Evolutionary conservation across 2,113 vertebrate genomes (phyloP).

Genomic region (Shinisaurus crocodilurus): DNA sequence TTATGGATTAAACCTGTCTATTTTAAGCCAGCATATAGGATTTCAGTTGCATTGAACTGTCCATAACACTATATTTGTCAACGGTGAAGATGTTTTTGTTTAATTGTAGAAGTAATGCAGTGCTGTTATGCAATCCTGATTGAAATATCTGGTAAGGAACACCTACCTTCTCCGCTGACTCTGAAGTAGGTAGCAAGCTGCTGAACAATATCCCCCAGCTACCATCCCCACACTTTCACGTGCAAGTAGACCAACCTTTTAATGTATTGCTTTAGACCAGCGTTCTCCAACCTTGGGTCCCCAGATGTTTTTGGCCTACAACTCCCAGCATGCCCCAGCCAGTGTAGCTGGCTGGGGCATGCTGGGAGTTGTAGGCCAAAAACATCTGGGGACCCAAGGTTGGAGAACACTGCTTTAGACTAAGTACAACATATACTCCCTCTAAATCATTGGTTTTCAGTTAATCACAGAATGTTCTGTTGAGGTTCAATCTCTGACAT

Average conservation of each 20-base stretch:
- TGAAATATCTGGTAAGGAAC: constrained; percentile 43
- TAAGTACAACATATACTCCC: background rate
- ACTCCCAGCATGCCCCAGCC: too few species aligned
- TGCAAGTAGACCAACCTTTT: too few species aligned
- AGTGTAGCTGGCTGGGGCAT: too few species aligned
- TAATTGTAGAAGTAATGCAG: constrained; percentile 27
- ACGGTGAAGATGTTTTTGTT: constrained; percentile 42
- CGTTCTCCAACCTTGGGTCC: too few species aligned
- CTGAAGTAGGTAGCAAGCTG: background rate
- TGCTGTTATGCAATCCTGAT: constrained; percentile 25
- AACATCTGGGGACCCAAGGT: too few species aligned
- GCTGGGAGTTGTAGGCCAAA: too few species aligned
- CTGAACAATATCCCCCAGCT: background rate
- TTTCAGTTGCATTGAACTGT: constrained; percentile 29
- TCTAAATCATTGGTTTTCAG: background rate
- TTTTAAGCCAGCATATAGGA: background rate
- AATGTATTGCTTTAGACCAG: background rate
- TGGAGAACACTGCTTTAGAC: background rate
- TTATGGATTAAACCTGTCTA: constrained; percentile 26
- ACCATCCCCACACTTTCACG: background rate
- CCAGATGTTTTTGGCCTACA: too few species aligned
- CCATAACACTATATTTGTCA: constrained; percentile 36
- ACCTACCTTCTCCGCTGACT: background rate
- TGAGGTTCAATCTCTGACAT: background rate
- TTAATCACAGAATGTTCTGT: background rate